Conservation (phyloP, 2,797 vertebrate species). For the Salmo trutta region DNA sequence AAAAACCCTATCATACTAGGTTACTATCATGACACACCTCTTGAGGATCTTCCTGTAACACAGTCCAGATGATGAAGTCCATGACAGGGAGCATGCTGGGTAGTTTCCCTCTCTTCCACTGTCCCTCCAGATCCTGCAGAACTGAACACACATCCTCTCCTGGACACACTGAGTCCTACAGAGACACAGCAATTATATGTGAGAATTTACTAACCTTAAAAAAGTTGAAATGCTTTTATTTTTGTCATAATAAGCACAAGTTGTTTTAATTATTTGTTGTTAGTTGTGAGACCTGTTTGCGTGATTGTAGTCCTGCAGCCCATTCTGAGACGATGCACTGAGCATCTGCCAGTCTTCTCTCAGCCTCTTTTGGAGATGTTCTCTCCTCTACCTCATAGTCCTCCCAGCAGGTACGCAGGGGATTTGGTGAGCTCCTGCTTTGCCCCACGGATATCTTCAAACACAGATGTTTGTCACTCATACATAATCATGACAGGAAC, state of each 20-base stretch:
- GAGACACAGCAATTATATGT: not conserved
- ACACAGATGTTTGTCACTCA: not conserved
- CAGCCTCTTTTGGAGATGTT: not conserved
- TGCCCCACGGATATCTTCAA: not conserved
- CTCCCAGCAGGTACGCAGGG: not conserved
- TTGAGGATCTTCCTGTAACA: conserved; percentile 10
- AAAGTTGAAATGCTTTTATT: no score
- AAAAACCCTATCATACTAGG: not conserved
- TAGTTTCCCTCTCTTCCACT: conserved; percentile 39
- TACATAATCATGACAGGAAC: not conserved
- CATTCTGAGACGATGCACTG: not conserved
- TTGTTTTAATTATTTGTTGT: not conserved
- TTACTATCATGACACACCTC: conserved; percentile 23
- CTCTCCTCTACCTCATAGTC: not conserved
- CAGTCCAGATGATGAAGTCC: conserved; percentile 41
- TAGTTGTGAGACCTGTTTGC: not conserved
- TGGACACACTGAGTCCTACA: conserved; percentile 17
- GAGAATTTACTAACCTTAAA: not conserved
- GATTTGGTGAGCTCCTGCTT: not conserved
- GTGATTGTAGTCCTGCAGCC: not conserved
- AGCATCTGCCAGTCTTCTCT: not conserved
- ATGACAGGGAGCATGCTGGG: conserved; percentile 38
- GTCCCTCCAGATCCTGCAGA: conserved; percentile 23
- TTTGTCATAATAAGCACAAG: no score
- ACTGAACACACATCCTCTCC: conserved; percentile 11